phyloP scores from a whole-genome alignment of 2,888 invertebrate genomes.

The Marasmarcha lunaedactyla region DNA sequence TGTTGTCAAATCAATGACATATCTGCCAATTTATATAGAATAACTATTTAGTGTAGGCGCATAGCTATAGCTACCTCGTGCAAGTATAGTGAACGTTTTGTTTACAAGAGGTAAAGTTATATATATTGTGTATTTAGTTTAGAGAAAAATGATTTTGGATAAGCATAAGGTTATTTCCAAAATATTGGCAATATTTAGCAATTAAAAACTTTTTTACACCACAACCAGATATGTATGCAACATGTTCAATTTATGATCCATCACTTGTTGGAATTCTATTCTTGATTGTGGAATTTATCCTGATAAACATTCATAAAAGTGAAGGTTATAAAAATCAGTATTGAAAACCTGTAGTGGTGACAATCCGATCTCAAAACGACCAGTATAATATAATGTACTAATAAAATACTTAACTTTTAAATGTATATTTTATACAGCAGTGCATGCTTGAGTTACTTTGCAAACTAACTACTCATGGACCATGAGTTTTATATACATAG shows the following conservation, averaged over 20 bases:
- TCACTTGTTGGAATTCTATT: no score
- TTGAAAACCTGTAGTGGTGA: constrained; percentile 44
- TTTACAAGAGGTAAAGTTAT: constrained; percentile 13
- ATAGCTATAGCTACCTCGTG: constrained; percentile 38
- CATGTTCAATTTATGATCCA: no score
- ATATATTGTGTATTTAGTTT: no score
- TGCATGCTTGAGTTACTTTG: no score
- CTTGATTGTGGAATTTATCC: no score
- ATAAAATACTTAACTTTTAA: constrained; percentile 13
- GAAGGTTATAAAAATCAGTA: constrained; percentile 22
- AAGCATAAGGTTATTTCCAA: no score
- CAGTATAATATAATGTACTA: constrained; percentile 44
- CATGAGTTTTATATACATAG: neutral
- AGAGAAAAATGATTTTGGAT: no score
- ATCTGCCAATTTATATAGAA: constrained; percentile 31
- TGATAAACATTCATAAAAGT: no score
- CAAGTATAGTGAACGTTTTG: constrained; percentile 15
- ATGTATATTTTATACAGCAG: constrained; percentile 12
- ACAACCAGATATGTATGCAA: no score
- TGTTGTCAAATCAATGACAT: constrained; percentile 25
- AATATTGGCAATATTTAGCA: no score
- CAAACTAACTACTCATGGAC: neutral
- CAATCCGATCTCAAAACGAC: constrained; percentile 64
- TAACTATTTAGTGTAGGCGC: constrained; percentile 18
- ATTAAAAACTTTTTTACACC: no score